A percentile compares a stretch with the other conserved stretches of the same genome.
phyloP scores from a whole-genome alignment of 2,113 vertebrate species.

The Macrotus californicus region DNA sequence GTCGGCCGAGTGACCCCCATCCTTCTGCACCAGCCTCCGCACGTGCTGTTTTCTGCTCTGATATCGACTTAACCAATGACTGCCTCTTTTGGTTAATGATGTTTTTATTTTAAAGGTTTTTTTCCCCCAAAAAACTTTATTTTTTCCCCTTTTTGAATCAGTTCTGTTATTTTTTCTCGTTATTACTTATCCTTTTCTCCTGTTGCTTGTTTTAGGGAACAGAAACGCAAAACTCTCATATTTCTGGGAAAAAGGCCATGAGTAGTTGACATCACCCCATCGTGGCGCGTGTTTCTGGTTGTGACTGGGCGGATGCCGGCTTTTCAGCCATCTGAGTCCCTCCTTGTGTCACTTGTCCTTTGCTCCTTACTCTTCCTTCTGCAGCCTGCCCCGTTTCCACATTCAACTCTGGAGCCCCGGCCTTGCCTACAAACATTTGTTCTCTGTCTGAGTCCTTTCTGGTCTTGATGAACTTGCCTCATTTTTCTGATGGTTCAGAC shows the following conservation, averaged over 20 bases:
- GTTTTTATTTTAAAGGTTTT: background rate
- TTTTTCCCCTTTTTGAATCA: background rate
- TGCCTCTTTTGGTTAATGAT: background rate
- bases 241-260: background rate
- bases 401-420: too few relatives aligned
- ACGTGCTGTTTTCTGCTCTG: fast-evolving
- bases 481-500: background rate
- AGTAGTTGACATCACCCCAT: too few relatives aligned
- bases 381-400: too few relatives aligned
- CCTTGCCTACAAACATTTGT: too few relatives aligned
- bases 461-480: background rate
- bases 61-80: too few relatives aligned
- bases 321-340: background rate
- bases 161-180: background rate
- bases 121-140: background rate
- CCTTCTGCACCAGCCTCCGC: background rate
- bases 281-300: fast-evolving
- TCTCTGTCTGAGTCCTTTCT: background rate
- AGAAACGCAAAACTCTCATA: background rate
- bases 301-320: fast-evolving
- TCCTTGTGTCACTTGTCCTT: background rate
- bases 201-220: background rate
- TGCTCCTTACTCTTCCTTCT: background rate
- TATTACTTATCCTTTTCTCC: background rate
- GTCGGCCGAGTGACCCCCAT: background rate